Percentiles rank a stretch among this genome's conserved stretches.
These are phyloP conservation scores for Orthosia gracilis DNA, from an alignment of 2,888 invertebrate species.

Conservation along the genomic window DNA sequence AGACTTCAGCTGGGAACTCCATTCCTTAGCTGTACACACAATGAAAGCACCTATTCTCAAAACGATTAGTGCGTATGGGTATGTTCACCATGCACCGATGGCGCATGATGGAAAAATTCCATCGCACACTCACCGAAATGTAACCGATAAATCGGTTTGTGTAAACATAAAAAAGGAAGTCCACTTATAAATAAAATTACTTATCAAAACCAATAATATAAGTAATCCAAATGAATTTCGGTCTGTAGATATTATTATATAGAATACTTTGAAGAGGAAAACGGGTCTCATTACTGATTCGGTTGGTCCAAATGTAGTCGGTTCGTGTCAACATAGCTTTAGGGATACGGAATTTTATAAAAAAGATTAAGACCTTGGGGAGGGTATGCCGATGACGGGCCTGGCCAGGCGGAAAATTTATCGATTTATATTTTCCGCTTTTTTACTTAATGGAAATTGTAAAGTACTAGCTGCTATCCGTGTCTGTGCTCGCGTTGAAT, in stretches of 20 bases:
- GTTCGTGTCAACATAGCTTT: conserved; percentile 38
- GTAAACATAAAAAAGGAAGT: no score
- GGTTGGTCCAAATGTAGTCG: conserved; percentile 35
- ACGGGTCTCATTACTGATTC: conserved; percentile 48
- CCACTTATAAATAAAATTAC: neutral
- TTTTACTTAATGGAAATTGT: conserved; percentile 50
- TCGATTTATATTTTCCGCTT: conserved; percentile 42
- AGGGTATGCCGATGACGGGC: conserved; percentile 49
- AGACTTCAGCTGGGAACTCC: no score
- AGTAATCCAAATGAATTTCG: conserved; percentile 14
- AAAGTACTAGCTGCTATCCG: conserved; percentile 15
- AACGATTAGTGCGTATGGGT: no score
- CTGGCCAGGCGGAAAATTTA: conserved; percentile 47
- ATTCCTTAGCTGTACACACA: no score
- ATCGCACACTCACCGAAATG: no score
- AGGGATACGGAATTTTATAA: conserved; percentile 41
- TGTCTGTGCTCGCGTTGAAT: no score
- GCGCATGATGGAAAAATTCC: no score
- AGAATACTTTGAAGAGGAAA: conserved; percentile 36
- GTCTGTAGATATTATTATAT: neutral
- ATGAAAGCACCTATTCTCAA: no score
- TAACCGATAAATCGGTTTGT: no score
- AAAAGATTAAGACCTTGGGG: conserved; percentile 36
- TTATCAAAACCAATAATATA: neutral
- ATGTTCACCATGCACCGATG: no score